Evolutionary conservation across 2,113 vertebrate species (phyloP).

Genomic region (Neogobius melanostomus): DNA sequence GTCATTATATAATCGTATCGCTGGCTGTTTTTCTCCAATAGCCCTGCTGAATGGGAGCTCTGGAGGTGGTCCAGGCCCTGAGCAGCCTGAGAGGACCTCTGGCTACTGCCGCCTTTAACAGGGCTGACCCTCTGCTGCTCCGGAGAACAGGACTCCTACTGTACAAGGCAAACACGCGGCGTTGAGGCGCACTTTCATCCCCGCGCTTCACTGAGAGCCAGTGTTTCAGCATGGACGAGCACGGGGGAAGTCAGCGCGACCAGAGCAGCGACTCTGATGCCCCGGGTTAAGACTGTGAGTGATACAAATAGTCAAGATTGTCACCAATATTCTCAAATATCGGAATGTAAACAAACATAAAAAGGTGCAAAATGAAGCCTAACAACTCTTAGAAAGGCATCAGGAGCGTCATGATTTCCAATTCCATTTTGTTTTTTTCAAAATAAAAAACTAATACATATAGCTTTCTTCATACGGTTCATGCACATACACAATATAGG

Average conservation of each 20-base stretch:
- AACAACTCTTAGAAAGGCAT: no score
- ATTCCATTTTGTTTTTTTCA: no score
- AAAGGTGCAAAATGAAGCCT: no score
- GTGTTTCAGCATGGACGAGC: conserved; percentile 19
- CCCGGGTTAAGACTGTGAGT: conserved; percentile 1
- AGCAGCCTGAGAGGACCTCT: conserved; percentile 28
- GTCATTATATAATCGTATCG: conserved; percentile 33
- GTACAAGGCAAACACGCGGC: conserved; percentile 44
- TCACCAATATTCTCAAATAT: background rate
- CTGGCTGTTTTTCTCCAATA: conserved; percentile 32
- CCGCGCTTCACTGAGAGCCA: conserved; percentile 21
- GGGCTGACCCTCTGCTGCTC: conserved; percentile 29
- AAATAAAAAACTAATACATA: no score
- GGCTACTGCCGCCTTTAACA: conserved; percentile 17
- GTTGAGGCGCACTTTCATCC: conserved; percentile 34
- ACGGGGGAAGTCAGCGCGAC: conserved; percentile 15
- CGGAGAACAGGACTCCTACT: conserved; percentile 52
- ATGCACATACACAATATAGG: no score
- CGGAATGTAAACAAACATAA: no score
- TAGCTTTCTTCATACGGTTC: no score
- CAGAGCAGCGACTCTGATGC: conserved; percentile 1
- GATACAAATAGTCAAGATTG: background rate
- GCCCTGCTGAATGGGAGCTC: conserved; percentile 17
- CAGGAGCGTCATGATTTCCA: no score
- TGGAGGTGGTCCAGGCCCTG: conserved; percentile 33